Conservation (phyloP, 2,113 vertebrate genomes). For the Alethe diademata region DNA sequence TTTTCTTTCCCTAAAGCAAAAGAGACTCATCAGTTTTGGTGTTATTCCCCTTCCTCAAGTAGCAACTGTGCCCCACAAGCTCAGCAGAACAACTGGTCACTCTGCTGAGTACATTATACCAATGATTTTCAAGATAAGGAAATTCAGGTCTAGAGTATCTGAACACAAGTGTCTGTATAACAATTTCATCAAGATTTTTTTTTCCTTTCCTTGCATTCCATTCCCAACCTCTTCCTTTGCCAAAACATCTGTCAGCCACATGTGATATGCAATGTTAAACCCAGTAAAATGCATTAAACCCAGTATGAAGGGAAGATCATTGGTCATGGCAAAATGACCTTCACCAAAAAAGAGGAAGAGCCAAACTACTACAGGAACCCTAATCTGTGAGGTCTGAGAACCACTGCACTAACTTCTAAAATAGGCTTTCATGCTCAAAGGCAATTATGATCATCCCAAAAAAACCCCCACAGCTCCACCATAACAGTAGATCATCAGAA, state of each 20-base stretch:
- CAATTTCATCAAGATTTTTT: background rate
- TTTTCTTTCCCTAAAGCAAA: background rate
- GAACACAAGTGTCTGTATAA: background rate
- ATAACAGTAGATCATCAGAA: background rate
- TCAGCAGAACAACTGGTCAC: background rate
- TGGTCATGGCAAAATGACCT: background rate
- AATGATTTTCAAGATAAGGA: background rate
- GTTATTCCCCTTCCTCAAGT: background rate
- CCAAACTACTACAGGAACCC: background rate
- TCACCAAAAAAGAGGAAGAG: background rate
- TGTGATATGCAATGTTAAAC: background rate
- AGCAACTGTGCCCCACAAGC: background rate
- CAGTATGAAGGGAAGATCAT: background rate
- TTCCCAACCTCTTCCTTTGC: background rate
- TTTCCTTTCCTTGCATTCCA: background rate
- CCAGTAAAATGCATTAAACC: background rate
- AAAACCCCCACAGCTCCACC: rapidly evolving
- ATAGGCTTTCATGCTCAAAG: background rate
- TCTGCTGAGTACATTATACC: background rate
- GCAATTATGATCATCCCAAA: background rate
- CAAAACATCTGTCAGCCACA: background rate
- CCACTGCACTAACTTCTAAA: background rate
- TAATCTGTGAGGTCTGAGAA: background rate
- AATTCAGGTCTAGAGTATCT: background rate
- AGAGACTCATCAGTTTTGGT: background rate